These are phyloP conservation scores for Andrena minutula DNA, from an alignment of 2,888 invertebrate species.

Conservation along the genomic window DNA sequence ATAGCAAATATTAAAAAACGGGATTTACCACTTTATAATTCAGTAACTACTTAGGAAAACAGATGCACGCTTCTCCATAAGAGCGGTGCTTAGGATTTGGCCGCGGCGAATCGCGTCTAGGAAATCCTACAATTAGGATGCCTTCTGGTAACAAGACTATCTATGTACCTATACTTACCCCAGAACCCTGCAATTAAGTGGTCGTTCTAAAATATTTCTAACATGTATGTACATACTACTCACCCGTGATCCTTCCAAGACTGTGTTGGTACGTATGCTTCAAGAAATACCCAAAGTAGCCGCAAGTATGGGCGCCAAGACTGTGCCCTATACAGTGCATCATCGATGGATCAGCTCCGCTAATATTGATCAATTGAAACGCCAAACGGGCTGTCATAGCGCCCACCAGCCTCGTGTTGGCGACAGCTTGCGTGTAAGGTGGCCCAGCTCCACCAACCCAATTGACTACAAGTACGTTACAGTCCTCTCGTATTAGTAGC, in stretches of 20 bases:
- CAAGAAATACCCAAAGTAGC: slow-evolving; percentile 93
- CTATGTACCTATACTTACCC: too few relatives aligned
- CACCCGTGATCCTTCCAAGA: slow-evolving; percentile 92
- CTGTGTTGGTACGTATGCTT: slow-evolving; percentile 87
- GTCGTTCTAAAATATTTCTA: too few relatives aligned
- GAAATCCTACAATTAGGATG: too few relatives aligned
- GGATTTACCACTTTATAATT: too few relatives aligned
- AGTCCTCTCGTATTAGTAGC: slow-evolving; percentile 89
- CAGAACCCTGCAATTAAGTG: too few relatives aligned
- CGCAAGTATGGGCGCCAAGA: slow-evolving; percentile 93
- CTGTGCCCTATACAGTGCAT: slow-evolving; percentile 95
- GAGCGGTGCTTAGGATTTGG: too few relatives aligned
- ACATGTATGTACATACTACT: slow-evolving; percentile 30
- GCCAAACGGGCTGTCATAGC: slow-evolving; percentile 92
- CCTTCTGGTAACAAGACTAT: too few relatives aligned
- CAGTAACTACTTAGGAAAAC: too few relatives aligned
- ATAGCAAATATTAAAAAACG: too few relatives aligned
- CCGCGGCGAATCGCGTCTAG: too few relatives aligned
- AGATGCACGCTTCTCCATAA: too few relatives aligned
- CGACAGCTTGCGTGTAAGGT: slow-evolving; percentile 96
- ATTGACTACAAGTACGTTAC: slow-evolving; percentile 92
- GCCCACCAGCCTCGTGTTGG: slow-evolving; percentile 95
- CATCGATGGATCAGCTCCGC: slow-evolving; percentile 86
- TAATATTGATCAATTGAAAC: slow-evolving; percentile 84
- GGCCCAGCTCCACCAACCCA: slow-evolving; percentile 95